Evolutionary conservation across 2,888 invertebrate species (phyloP), one percentile per base, ranked within the genome.

Genomic region (Hesperia comma): DNA sequence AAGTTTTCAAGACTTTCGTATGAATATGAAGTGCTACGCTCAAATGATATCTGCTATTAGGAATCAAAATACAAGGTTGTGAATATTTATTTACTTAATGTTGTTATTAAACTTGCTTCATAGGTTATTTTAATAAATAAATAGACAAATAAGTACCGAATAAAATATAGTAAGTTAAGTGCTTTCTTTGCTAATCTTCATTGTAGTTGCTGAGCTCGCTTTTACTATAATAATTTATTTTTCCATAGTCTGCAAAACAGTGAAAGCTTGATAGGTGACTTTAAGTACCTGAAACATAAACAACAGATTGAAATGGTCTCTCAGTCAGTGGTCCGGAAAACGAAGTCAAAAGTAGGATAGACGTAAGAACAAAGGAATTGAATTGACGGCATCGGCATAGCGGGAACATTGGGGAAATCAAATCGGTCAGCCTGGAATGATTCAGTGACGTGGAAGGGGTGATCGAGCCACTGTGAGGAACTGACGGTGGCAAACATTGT

Each of bases 231-330:
- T 19, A 49, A 6, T 21, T 70, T 74, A 79, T 6, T 71, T 67
- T 14, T 82, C 77, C 67, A 83, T 71, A 3, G 85, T 75, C 51
- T 77, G 77, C 33, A 87, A 61, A 15, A 88, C 80, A 0, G 88
- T 81, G 43, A 83, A 86, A 0, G 77, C 77, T 77, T 88, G 87
- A 61, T 89, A 89, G 32, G 82, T 85, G 0, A 77, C 77, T 74
- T 87, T 88, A 14, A 87, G 73, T 7, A 88, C 80, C 88, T 89
- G 83, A 69, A 87, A 87, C 51, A 21, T 10, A 61, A 58, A 46
- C 46, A 32, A 53, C 21, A 21, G 21, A 46, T 33, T 19, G 17
- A 46, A 54, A 63, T 41, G 43, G 17, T 43, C 26, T 41, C 51
- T 10, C 14, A 19, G 19, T 51, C 51, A 51, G 21, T 49, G 49